A percentile compares a stretch with the other conserved stretches of the same genome.
These are phyloP conservation scores for Steromphala cineraria DNA, from an alignment of 2,888 invertebrate genomes.

Conservation along the genomic window DNA sequence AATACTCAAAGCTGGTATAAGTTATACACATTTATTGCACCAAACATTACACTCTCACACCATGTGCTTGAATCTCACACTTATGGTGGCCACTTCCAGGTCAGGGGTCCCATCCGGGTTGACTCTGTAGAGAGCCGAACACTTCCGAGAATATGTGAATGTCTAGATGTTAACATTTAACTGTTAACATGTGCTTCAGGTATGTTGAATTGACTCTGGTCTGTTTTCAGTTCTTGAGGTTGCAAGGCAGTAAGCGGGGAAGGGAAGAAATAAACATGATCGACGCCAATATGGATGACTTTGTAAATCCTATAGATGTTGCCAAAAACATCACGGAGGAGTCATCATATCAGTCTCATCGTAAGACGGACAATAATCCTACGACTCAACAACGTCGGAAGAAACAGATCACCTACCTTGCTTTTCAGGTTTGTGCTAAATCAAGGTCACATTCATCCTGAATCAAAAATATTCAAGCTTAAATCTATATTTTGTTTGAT, in stretches of 20 bases:
- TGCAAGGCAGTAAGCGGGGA: slow-evolving; percentile 82
- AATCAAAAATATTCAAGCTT: too few relatives aligned
- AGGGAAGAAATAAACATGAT: slow-evolving; percentile 84
- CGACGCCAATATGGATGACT: slow-evolving; percentile 88
- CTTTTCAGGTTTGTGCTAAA: slow-evolving; percentile 81
- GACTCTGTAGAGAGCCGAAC: too few relatives aligned
- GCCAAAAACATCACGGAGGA: slow-evolving; percentile 81
- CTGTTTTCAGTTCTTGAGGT: slow-evolving; percentile 59
- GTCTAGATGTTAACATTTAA: too few relatives aligned
- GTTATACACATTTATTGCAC: too few relatives aligned
- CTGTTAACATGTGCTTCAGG: too few relatives aligned
- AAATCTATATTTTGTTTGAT: too few relatives aligned
- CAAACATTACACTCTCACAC: too few relatives aligned
- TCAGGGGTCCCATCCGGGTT: too few relatives aligned
- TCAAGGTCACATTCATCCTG: not conserved
- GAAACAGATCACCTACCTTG: slow-evolving; percentile 97
- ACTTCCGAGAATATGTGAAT: too few relatives aligned
- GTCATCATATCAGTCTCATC: slow-evolving; percentile 52
- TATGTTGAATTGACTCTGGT: not conserved
- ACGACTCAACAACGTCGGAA: slow-evolving; percentile 83
- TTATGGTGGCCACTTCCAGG: too few relatives aligned
- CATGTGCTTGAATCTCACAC: too few relatives aligned
- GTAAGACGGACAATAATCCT: slow-evolving; percentile 77
- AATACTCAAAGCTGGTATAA: too few relatives aligned
- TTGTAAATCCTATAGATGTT: slow-evolving; percentile 88